Percentiles rank a stretch among this genome's conserved stretches.
phyloP scores from a whole-genome alignment of 2,888 invertebrate species.

The Napeogenes sylphis region DNA sequence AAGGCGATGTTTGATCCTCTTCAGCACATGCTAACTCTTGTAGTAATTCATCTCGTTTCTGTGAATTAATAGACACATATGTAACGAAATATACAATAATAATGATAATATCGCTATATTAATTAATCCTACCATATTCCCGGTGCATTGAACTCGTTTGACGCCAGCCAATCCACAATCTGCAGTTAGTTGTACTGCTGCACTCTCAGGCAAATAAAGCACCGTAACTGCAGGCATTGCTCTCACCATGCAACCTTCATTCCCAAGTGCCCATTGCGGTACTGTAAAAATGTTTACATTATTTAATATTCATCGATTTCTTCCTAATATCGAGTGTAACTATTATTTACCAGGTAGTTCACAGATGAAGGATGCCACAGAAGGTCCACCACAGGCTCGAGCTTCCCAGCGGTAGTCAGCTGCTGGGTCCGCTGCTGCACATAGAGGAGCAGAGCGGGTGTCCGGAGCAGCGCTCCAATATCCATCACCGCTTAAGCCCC shows the following conservation, averaged over 20 bases:
- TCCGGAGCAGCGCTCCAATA: constrained; percentile 86
- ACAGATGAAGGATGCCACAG: constrained; percentile 87
- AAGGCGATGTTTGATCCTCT: constrained; percentile 61
- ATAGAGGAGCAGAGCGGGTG: constrained; percentile 79
- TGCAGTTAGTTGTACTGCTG: constrained; percentile 84
- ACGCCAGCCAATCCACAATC: constrained; percentile 87
- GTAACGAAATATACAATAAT: not conserved
- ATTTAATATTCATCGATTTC: no score
- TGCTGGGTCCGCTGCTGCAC: constrained; percentile 86
- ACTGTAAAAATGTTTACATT: constrained; percentile 64
- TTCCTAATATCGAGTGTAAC: not conserved
- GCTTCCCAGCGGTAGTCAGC: constrained; percentile 89
- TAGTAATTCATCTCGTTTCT: constrained; percentile 80
- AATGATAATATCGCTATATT: not conserved
- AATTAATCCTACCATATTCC: constrained; percentile 80
- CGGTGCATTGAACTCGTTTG: constrained; percentile 84
- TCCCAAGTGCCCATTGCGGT: constrained; percentile 84
- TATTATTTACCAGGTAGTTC: constrained; percentile 82
- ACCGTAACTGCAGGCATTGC: constrained; percentile 85
- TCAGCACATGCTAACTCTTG: constrained; percentile 78
- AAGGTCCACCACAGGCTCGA: constrained; percentile 85
- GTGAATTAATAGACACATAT: constrained; percentile 36
- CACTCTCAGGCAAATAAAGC: constrained; percentile 86
- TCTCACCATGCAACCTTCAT: constrained; percentile 83
- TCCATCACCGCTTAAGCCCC: constrained; percentile 79